Base-by-base conservation (phyloP, 2,888 invertebrate genomes). In the Rhagonycha lutea region DNA sequence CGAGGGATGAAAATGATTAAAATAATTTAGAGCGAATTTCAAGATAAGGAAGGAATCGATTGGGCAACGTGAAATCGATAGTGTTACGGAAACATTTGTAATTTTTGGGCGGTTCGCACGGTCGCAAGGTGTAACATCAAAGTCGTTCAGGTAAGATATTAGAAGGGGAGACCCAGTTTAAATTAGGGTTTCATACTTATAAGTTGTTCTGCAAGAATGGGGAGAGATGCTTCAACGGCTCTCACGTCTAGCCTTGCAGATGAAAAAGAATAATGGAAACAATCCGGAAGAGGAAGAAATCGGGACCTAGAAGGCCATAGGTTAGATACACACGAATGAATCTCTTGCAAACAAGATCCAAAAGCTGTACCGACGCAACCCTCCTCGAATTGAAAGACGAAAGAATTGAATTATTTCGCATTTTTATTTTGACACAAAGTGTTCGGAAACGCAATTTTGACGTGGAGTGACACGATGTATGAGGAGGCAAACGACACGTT, bases 241-340 rank as follows among this genome's bases (percentile, higher is more conserved):
- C 76, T 78, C 68, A 14, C 63, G 76, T 76, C 73, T 75, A 75
- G 78, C 67, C 69, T 71, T 29, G 71, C 76, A 74, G 69, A 74
- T 74, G 76, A 32, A 74, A 74, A 71, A 74, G 72, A 72, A 78
- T 74, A 76, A 78, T 71, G 69, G 32, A 72, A 78, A 74, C 80
- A 82, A 83, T 82, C 81, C 84, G 83, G 84, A 83, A 84, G 83
- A 84, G 83, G 83, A 84, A 83, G 83, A 79, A 81, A 80, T 81
- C 79, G 77, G 79, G 80, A 79, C 79, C 79, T 73, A 69, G 68
- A 79, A 80, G 81, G 79, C 81, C 80, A 80, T 75, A 83, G 83
- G 83, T 83, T 83, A 83, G 81, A 80, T 75, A 83, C 83, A 83
- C 82, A 83, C 80, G 78, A 79, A 80, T 82, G 83, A 79, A 80